Percentiles rank a stretch among this genome's conserved stretches.
These are phyloP conservation scores for Ascidia mentula DNA, from an alignment of 23 tunicate species.

Conservation along the genomic window DNA sequence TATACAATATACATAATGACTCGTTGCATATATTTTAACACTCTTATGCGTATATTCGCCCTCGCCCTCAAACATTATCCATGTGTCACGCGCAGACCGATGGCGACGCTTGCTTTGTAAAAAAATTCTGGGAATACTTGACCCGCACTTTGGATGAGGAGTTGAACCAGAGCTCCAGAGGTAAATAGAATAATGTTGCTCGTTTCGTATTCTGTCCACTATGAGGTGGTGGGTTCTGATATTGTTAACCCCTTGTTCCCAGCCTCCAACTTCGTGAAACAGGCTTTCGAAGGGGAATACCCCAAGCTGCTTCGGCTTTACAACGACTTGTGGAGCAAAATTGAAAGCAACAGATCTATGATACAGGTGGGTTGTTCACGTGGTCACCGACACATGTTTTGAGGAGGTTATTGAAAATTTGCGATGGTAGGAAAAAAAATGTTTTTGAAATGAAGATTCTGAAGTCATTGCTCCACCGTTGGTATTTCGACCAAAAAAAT, in stretches of 20 bases:
- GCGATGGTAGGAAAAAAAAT: no score
- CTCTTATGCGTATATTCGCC: no score
- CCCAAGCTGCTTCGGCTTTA: conserved; percentile 83
- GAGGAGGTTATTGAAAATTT: no score
- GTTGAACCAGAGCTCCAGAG: conserved; percentile 29
- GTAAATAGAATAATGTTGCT: not conserved
- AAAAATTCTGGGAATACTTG: conserved; percentile 65
- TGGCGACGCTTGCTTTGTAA: conserved; percentile 41
- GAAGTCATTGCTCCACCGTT: no score
- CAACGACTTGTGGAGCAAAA: conserved; percentile 78
- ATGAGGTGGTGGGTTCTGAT: no score
- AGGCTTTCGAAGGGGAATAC: conserved; percentile 95
- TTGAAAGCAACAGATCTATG: conserved; percentile 41
- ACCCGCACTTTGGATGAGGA: conserved; percentile 32
- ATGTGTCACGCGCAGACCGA: conserved; percentile 36
- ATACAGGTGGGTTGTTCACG: conserved; percentile 31
- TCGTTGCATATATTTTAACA: no score
- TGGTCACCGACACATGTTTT: no score
- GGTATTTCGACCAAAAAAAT: no score
- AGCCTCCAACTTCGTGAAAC: conserved; percentile 54
- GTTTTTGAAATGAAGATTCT: no score
- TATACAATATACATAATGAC: no score
- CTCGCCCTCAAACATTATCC: not conserved
- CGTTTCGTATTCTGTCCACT: not conserved
- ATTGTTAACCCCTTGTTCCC: not conserved